Conservation (phyloP, 2,113 vertebrate species). For the Elachura formosa region DNA sequence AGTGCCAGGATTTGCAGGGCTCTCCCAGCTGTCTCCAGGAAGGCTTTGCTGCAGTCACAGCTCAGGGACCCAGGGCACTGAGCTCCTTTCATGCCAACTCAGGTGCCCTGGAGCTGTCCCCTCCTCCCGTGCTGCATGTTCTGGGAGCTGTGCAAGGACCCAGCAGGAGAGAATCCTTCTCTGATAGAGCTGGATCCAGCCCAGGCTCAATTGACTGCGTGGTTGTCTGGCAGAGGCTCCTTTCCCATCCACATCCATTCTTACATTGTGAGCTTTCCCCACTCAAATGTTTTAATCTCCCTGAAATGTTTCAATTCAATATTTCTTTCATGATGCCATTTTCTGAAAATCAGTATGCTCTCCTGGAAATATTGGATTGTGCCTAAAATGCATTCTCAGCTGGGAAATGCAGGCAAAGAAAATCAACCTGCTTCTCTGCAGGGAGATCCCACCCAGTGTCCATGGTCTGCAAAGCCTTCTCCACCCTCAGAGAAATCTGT, state of each 20-base stretch:
- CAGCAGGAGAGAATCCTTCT: background rate
- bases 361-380: background rate
- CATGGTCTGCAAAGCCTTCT: background rate
- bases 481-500: background rate
- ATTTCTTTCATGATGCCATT: background rate
- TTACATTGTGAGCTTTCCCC: background rate
- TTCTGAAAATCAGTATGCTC: slow-evolving; percentile 15
- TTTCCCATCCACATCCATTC: slow-evolving; percentile 4
- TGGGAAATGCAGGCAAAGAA: background rate
- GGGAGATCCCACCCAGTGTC: background rate
- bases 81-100: background rate
- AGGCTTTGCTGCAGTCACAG: background rate
- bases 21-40: background rate
- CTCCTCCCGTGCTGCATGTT: rapidly evolving
- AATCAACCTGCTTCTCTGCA: background rate
- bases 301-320: slow-evolving; percentile 26
- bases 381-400: background rate
- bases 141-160: background rate
- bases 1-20: background rate
- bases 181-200: slow-evolving; percentile 6
- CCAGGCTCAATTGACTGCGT: slow-evolving; percentile 31
- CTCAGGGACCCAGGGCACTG: rapidly evolving
- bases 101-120: background rate
- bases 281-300: slow-evolving; percentile 27
- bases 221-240: slow-evolving; percentile 24